phyloP scores from a whole-genome alignment of 1,140 invertebrate species.

The Schlechtendalia chinensis region DNA sequence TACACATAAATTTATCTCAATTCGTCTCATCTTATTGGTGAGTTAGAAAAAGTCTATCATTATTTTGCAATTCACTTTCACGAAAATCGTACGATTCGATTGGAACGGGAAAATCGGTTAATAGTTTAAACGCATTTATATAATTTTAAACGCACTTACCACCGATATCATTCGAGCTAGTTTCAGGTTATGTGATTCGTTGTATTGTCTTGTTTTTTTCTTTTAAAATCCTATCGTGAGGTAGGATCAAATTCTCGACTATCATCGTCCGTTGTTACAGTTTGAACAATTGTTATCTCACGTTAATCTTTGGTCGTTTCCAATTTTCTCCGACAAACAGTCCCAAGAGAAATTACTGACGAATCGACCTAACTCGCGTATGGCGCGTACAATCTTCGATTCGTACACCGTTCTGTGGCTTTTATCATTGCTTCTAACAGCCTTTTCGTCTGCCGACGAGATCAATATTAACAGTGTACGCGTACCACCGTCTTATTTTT shows the following conservation, averaged over 20 bases:
- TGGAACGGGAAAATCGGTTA: too few species aligned
- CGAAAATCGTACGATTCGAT: too few species aligned
- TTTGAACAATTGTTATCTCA: slow-evolving; percentile 40
- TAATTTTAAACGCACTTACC: too few species aligned
- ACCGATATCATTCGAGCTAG: background rate
- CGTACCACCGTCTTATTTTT: background rate
- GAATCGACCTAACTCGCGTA: slow-evolving; percentile 18
- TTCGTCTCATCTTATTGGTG: too few species aligned
- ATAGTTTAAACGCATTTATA: too few species aligned
- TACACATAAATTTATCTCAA: too few species aligned
- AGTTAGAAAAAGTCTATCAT: too few species aligned
- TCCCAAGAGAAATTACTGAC: slow-evolving; percentile 45
- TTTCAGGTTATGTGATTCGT: background rate
- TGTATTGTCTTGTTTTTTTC: background rate
- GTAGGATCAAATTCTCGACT: background rate
- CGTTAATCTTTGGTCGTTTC: slow-evolving; percentile 47
- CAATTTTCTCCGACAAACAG: slow-evolving; percentile 38
- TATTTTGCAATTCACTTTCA: too few species aligned
- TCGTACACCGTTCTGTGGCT: background rate
- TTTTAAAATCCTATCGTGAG: background rate
- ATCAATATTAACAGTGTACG: slow-evolving; percentile 6
- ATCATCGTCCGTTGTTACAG: slow-evolving; percentile 15
- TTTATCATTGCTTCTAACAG: background rate
- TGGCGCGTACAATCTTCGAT: background rate
- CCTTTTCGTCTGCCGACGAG: background rate